Conservation (phyloP, 2,113 vertebrate genomes). For the Bubo blakistoni region DNA sequence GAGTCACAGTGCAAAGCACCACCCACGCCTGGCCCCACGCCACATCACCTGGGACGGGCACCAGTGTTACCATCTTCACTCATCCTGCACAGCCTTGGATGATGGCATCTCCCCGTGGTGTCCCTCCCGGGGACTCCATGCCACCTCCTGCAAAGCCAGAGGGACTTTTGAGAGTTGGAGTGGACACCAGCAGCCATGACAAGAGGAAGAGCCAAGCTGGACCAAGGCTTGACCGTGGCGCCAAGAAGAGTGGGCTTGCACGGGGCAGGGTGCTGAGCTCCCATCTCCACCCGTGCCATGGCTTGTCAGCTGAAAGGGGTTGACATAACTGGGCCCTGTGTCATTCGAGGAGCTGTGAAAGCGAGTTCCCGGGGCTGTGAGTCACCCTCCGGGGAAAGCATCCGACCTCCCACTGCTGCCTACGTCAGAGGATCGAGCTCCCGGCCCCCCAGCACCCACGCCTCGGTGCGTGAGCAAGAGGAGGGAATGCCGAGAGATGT, state of each 20-base stretch:
- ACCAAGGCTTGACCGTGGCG: rapidly evolving
- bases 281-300: rapidly evolving
- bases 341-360: background rate
- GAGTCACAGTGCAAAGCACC: background rate
- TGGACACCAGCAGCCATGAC: rapidly evolving
- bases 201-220: background rate
- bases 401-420: background rate
- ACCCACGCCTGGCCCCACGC: rapidly evolving
- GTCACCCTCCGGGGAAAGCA: background rate
- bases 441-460: rapidly evolving
- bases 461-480: rapidly evolving
- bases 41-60: background rate
- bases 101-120: rapidly evolving
- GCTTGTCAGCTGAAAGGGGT: background rate
- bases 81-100: background rate
- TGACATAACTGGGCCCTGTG: background rate
- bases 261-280: background rate
- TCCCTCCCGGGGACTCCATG: background rate
- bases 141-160: background rate
- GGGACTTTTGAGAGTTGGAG: background rate
- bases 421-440: background rate
- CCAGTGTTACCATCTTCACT: rapidly evolving
- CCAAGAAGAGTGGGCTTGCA: background rate
- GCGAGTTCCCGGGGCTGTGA: background rate
- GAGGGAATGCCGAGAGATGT: rapidly evolving